These are phyloP conservation scores for Chlorodrepanis virens DNA, from an alignment of 2,113 vertebrate species.

Conservation along the genomic window DNA sequence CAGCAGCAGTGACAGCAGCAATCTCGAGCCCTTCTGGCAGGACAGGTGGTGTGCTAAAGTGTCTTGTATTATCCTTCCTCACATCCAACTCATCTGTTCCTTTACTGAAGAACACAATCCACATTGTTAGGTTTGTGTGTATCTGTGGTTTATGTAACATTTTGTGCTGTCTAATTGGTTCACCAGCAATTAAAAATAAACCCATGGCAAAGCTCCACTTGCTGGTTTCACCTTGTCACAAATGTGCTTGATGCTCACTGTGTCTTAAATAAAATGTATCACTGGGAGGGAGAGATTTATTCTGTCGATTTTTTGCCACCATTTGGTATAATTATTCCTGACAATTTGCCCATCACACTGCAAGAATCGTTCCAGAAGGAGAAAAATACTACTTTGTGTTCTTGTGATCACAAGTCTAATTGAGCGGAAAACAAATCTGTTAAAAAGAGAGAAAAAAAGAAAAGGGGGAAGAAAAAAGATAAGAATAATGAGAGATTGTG, in stretches of 20 bases:
- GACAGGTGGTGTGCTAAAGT: constrained; percentile 2
- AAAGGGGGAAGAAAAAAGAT: neutral
- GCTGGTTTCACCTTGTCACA: constrained; percentile 71
- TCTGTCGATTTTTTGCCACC: constrained; percentile 40
- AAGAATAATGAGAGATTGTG: neutral
- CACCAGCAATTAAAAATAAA: constrained; percentile 76
- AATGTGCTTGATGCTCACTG: constrained; percentile 41
- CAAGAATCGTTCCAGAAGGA: constrained; percentile 75
- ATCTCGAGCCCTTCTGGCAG: neutral
- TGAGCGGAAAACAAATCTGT: constrained; percentile 79
- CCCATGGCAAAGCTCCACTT: constrained; percentile 69
- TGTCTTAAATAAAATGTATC: constrained; percentile 70
- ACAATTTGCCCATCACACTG: constrained; percentile 78
- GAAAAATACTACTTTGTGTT: constrained; percentile 78
- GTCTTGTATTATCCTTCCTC: neutral
- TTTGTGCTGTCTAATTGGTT: constrained; percentile 72
- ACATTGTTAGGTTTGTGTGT: constrained; percentile 11
- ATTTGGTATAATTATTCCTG: constrained; percentile 79
- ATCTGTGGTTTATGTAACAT: constrained; percentile 35
- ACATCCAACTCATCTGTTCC: constrained; percentile 40
- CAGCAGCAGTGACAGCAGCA: neutral
- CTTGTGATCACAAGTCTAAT: constrained; percentile 79
- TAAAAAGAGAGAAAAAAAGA: constrained; percentile 47
- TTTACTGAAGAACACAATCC: constrained; percentile 8
- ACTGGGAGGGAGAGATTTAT: constrained; percentile 58